Conservation (phyloP, 2,113 vertebrate species). For the Macquaria australasica region DNA sequence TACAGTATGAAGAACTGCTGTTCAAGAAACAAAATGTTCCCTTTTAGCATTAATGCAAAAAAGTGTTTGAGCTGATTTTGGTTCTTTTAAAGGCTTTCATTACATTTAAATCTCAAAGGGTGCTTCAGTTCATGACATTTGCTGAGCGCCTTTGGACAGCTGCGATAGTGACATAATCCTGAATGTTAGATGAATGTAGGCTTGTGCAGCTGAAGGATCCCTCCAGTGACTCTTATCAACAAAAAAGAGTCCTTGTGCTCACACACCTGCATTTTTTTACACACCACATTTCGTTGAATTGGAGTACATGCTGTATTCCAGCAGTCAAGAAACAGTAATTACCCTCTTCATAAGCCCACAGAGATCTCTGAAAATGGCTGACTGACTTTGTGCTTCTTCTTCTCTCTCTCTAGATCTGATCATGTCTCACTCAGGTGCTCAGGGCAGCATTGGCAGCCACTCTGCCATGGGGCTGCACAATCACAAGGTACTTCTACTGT, state of each 20-base stretch:
- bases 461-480: constrained; percentile 77
- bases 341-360: background rate
- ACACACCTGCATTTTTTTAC: background rate
- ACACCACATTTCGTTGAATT: background rate
- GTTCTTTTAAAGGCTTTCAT: background rate
- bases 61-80: background rate
- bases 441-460: constrained; percentile 88
- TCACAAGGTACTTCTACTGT: constrained; percentile 75
- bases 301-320: background rate
- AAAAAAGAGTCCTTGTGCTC: background rate
- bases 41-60: background rate
- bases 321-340: background rate
- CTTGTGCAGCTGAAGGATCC: background rate
- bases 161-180: background rate
- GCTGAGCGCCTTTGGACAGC: background rate
- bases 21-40: background rate
- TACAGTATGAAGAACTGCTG: background rate
- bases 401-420: constrained; percentile 63
- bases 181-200: background rate
- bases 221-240: background rate
- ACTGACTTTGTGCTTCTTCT: constrained; percentile 26
- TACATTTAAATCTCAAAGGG: background rate
- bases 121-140: background rate
- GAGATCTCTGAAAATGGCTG: background rate
- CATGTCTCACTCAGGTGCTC: constrained; percentile 88